These are phyloP conservation scores for Danionella dracula DNA, from an alignment of 2,797 vertebrate species.

Conservation along the genomic window DNA sequence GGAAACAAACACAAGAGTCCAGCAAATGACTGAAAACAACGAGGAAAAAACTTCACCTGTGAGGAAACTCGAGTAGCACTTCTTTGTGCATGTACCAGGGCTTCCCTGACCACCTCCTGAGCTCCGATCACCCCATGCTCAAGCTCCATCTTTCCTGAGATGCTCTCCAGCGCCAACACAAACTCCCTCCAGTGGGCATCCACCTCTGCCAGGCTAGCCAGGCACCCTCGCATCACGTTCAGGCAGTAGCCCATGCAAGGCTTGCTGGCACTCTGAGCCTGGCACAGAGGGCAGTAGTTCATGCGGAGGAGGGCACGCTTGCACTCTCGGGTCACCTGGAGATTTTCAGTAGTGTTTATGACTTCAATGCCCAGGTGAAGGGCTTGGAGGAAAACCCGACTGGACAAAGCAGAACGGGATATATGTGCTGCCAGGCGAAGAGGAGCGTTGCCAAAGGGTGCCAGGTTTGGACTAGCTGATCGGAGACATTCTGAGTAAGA, in stretches of 20 bases:
- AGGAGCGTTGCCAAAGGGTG: constrained; percentile 70
- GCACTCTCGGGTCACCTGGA: constrained; percentile 78
- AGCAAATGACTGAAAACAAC: too few relatives aligned
- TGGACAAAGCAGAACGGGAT: constrained; percentile 63
- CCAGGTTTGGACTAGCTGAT: constrained; percentile 55
- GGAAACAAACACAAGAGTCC: too few relatives aligned
- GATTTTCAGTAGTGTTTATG: constrained; percentile 85
- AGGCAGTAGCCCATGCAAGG: constrained; percentile 91
- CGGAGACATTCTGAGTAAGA: constrained; percentile 74
- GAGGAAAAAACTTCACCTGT: constrained; percentile 68
- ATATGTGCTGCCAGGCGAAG: constrained; percentile 65
- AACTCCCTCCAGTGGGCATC: constrained; percentile 79
- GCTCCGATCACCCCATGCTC: constrained; percentile 77
- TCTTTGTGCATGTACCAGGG: constrained; percentile 65
- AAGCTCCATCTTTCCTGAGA: constrained; percentile 63
- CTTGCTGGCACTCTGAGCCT: constrained; percentile 72
- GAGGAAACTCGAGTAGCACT: constrained; percentile 62
- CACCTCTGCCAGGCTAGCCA: constrained; percentile 80
- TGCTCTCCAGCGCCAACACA: constrained; percentile 75
- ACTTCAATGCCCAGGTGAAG: constrained; percentile 85
- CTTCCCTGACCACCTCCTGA: constrained; percentile 68
- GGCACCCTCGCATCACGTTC: constrained; percentile 79
- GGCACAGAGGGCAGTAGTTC: constrained; percentile 83
- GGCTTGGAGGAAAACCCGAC: constrained; percentile 77
- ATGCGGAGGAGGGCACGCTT: constrained; percentile 76